These are phyloP conservation scores for Orycteropus afer DNA, from an alignment of 2,113 vertebrate genomes.

Conservation along the genomic window DNA sequence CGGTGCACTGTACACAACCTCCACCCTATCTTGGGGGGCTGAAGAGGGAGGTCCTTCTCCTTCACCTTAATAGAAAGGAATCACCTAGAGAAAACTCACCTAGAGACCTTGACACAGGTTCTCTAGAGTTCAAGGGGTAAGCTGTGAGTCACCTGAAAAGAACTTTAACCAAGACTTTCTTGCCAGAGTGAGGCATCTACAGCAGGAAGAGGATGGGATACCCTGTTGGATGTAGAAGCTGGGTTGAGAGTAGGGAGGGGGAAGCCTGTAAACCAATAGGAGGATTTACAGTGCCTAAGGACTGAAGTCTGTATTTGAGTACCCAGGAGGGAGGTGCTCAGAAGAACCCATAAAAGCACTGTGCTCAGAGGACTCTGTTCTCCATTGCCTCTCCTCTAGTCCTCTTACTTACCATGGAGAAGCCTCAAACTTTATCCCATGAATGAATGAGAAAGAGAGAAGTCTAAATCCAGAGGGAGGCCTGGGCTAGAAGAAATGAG, in stretches of 20 bases:
- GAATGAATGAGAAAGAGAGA: neutral
- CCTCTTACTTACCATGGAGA: neutral
- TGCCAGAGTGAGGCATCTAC: neutral
- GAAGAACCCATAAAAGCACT: neutral
- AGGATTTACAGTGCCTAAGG: fast-evolving
- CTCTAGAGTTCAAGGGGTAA: neutral
- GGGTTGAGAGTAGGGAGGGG: fast-evolving
- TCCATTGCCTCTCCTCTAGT: neutral
- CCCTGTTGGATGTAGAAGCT: neutral
- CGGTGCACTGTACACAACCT: fast-evolving
- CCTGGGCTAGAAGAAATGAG: neutral
- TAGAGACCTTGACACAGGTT: neutral
- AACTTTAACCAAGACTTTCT: neutral
- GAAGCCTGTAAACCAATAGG: neutral
- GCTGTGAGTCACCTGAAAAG: neutral
- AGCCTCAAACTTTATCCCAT: neutral
- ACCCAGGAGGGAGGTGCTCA: neutral
- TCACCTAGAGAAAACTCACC: neutral
- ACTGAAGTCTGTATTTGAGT: neutral
- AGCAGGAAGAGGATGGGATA: neutral
- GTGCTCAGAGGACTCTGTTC: too few relatives aligned
- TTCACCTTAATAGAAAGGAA: neutral
- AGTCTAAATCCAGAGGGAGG: neutral
- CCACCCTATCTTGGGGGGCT: neutral
- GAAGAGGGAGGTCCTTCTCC: neutral